These are phyloP conservation scores for Neodontobutis hainanensis DNA, from an alignment of 2,113 vertebrate species.

Conservation along the genomic window DNA sequence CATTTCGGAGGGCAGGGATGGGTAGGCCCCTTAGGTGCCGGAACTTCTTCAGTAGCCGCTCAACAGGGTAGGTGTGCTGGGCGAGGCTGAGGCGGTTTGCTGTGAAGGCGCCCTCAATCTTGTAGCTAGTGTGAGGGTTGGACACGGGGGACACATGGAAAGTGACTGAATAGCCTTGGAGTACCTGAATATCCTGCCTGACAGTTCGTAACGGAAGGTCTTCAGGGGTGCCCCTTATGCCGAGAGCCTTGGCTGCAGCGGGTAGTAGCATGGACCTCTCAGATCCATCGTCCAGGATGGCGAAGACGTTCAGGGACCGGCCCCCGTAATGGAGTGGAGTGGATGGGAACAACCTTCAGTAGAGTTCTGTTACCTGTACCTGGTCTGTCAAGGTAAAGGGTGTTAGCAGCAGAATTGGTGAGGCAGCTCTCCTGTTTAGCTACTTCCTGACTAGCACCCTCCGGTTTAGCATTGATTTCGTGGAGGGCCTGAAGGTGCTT, in stretches of 20 bases:
- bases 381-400: neutral
- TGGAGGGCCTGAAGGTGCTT: neutral
- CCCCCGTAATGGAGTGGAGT: neutral
- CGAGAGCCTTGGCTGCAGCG: neutral
- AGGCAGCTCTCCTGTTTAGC: neutral
- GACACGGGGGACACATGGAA: neutral
- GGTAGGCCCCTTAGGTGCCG: neutral
- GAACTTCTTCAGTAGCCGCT: neutral
- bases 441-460: neutral
- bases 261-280: slow-evolving; percentile 22
- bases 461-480: neutral
- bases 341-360: slow-evolving; percentile 3
- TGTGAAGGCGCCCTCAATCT: slow-evolving; percentile 15
- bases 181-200: neutral
- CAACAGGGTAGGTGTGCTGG: neutral
- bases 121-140: neutral
- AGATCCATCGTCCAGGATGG: slow-evolving; percentile 15
- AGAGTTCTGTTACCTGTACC: neutral
- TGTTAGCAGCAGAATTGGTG: neutral
- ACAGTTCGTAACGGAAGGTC: neutral
- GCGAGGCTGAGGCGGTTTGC: neutral
- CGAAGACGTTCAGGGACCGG: neutral
- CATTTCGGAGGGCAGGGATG: too few relatives aligned
- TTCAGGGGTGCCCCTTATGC: neutral
- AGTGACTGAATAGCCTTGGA: neutral